Percentiles rank a stretch among this genome's conserved stretches.
Evolutionary conservation across 2,888 invertebrate species (phyloP).

Genomic region (Saturnia pavonia): DNA sequence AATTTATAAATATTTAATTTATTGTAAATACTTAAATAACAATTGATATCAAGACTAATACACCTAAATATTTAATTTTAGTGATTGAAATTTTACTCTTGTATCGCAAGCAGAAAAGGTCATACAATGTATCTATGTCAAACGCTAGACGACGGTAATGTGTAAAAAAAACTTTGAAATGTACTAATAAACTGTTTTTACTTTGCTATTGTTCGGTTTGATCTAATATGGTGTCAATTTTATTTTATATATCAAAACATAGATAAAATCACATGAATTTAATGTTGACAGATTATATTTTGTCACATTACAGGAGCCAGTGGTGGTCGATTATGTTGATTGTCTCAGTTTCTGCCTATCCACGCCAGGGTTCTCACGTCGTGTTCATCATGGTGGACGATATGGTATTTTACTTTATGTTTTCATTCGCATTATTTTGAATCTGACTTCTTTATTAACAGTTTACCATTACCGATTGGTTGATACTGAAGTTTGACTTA

Average conservation of each 20-base stretch:
- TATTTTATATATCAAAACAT: not conserved
- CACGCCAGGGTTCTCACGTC: slow-evolving; percentile 82
- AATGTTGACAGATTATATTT: not conserved
- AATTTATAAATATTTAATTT: not conserved
- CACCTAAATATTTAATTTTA: too few species aligned
- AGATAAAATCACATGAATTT: not conserved
- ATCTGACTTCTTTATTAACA: not conserved
- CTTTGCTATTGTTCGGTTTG: not conserved
- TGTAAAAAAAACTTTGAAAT: too few species aligned
- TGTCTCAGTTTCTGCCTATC: slow-evolving; percentile 40
- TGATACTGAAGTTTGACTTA: too few species aligned
- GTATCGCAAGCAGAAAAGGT: too few species aligned
- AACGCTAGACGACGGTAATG: too few species aligned
- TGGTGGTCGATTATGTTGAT: slow-evolving; percentile 49
- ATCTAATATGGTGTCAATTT: not conserved
- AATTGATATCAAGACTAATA: too few species aligned
- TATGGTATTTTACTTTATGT: slow-evolving; percentile 80
- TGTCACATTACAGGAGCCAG: slow-evolving; percentile 50
- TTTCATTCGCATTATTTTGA: not conserved
- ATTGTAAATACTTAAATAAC: not conserved
- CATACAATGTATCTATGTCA: too few species aligned
- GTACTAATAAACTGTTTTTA: too few species aligned
- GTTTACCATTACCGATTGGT: not conserved
- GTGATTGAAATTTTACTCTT: too few species aligned
- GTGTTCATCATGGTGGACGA: slow-evolving; percentile 92